A percentile compares a stretch with the other conserved stretches of the same genome.
These are phyloP conservation scores for Drosophila baimaii DNA, from an alignment of 1,140 invertebrate species.

Conservation along the genomic window DNA sequence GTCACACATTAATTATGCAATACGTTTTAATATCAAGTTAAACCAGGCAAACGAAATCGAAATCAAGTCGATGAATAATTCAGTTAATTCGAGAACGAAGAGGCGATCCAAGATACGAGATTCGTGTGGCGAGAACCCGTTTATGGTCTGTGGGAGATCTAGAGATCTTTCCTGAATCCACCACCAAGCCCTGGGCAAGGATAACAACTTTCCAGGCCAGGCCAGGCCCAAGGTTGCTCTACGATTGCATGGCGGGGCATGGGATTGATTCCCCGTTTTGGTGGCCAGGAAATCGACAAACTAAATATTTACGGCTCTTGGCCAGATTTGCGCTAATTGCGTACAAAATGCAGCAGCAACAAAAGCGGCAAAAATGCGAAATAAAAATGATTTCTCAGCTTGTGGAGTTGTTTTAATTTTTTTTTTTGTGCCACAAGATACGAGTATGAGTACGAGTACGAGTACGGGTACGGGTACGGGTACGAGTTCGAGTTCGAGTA, in stretches of 20 bases:
- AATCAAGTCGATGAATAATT: slow-evolving; percentile 44
- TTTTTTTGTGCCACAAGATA: slow-evolving; percentile 11
- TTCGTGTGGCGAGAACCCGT: slow-evolving; percentile 29
- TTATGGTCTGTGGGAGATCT: not conserved
- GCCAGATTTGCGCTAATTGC: slow-evolving; percentile 57
- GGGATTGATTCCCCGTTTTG: not conserved
- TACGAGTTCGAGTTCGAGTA: not conserved
- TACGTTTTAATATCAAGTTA: slow-evolving; percentile 45
- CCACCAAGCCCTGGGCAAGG: slow-evolving; percentile 15
- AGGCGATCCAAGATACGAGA: not conserved
- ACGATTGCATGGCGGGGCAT: too few relatives aligned
- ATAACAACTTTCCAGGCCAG: slow-evolving; percentile 39
- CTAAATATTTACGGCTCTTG: slow-evolving; percentile 40
- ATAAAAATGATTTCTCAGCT: slow-evolving; percentile 48
- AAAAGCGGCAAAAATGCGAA: slow-evolving; percentile 28
- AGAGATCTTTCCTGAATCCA: slow-evolving; percentile 20
- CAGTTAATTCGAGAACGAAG: slow-evolving; percentile 29
- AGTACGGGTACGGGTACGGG: not conserved
- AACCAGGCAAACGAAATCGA: slow-evolving; percentile 44
- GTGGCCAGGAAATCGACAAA: slow-evolving; percentile 28
- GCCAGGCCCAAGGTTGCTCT: slow-evolving; percentile 50
- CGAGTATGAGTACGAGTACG: not conserved
- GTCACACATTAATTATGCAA: slow-evolving; percentile 51
- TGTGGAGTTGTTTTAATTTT: slow-evolving; percentile 25
- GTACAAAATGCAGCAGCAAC: slow-evolving; percentile 41